Evolutionary conservation across 1,140 invertebrate species (phyloP).

Genomic region (Sycophila sp.): DNA sequence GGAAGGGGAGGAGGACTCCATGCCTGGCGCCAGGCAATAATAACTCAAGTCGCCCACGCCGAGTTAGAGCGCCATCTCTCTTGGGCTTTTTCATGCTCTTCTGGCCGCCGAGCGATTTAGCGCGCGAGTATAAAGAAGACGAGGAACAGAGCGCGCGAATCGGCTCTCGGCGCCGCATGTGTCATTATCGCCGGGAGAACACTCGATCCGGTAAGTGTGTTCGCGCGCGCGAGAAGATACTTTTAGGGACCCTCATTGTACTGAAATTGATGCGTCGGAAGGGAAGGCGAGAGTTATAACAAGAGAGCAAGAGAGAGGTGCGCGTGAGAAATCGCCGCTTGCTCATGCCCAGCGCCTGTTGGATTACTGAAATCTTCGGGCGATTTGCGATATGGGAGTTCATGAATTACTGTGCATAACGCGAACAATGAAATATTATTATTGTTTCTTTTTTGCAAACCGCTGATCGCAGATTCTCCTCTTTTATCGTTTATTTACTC

Average conservation of each 20-base stretch:
- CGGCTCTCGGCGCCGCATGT: background rate
- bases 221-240: background rate
- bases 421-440: slow-evolving; percentile 11
- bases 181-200: background rate
- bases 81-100: background rate
- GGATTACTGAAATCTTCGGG: background rate
- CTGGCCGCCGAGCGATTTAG: slow-evolving; percentile 5
- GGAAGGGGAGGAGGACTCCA: too few species aligned
- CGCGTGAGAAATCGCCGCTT: background rate
- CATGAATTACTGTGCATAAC: background rate
- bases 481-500: slow-evolving; percentile 8
- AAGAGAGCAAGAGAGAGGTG: background rate
- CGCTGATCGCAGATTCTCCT: background rate
- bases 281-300: background rate
- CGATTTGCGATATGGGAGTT: slow-evolving; percentile 3
- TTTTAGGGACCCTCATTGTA: slow-evolving; percentile 13
- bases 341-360: background rate
- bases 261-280: slow-evolving; percentile 7
- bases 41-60: slow-evolving; percentile 56
- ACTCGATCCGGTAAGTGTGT: background rate
- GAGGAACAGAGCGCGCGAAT: background rate
- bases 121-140: background rate
- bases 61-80: slow-evolving; percentile 39
- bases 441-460: background rate
- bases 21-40: slow-evolving; percentile 57